Conservation (phyloP, 2,797 vertebrate genomes). For the Pithecia hirsuta region DNA sequence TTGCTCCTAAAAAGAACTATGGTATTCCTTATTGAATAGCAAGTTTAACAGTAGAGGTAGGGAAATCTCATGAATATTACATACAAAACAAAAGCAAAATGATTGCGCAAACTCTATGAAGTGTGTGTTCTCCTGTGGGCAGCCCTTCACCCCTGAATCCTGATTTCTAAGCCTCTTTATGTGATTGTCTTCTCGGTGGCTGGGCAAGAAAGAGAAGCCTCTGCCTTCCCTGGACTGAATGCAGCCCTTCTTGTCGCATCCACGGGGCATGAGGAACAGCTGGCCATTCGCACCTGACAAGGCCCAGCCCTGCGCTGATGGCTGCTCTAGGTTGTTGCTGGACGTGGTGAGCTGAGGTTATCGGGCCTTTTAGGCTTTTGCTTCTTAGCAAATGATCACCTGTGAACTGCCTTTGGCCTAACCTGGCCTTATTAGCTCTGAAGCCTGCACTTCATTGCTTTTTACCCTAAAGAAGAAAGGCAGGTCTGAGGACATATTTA, state of each 20-base stretch:
- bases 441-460: neutral
- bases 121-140: neutral
- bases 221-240: neutral
- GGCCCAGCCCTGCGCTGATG: neutral
- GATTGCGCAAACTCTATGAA: neutral
- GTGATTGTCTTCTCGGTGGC: neutral
- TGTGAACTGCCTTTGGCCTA: neutral
- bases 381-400: neutral
- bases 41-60: neutral
- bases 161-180: neutral
- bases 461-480: neutral
- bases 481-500: neutral
- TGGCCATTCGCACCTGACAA: neutral
- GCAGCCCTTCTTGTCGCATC: neutral
- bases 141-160: neutral
- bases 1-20: neutral
- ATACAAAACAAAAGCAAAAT: neutral
- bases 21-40: neutral
- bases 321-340: neutral
- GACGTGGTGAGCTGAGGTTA: neutral
- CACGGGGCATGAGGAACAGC: neutral
- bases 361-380: neutral
- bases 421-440: neutral
- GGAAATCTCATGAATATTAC: neutral
- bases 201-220: neutral